A percentile compares a stretch with the other conserved stretches of the same genome.
Evolutionary conservation across 2,113 vertebrate genomes (phyloP).

Genomic region (Clarias gariepinus): DNA sequence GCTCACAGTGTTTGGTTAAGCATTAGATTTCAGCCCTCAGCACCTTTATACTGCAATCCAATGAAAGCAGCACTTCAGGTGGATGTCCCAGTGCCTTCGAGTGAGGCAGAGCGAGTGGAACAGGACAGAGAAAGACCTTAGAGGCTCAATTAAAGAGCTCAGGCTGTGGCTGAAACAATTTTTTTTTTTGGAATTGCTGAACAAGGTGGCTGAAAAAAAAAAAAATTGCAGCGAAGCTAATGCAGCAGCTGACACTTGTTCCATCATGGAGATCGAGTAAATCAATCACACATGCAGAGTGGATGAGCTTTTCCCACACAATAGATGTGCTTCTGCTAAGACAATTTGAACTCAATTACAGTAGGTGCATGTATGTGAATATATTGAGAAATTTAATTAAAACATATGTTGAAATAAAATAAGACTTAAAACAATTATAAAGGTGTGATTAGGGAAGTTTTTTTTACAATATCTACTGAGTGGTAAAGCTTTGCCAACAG

Average conservation of each 20-base stretch:
- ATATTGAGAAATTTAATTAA: background rate
- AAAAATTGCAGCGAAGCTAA: conserved; percentile 43
- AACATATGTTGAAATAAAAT: background rate
- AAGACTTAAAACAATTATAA: background rate
- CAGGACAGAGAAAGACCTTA: conserved; percentile 50
- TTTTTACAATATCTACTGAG: background rate
- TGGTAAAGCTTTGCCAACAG: background rate
- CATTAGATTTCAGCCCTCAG: too few relatives aligned
- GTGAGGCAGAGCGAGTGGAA: conserved; percentile 54
- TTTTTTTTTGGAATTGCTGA: too few relatives aligned
- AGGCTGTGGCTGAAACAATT: conserved; percentile 57
- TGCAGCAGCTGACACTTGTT: conserved; percentile 38
- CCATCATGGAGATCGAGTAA: conserved; percentile 8
- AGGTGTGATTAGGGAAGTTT: background rate
- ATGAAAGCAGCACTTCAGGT: conserved; percentile 49
- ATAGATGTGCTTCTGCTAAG: background rate
- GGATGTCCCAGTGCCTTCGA: conserved; percentile 29
- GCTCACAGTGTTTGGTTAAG: too few relatives aligned
- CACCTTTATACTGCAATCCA: conserved; percentile 48
- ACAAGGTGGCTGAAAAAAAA: conserved; percentile 45
- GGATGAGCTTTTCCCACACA: background rate
- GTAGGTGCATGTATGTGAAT: background rate
- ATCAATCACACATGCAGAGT: background rate
- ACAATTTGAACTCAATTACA: background rate
- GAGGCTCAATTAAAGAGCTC: conserved; percentile 60